Percentiles rank a stretch among this genome's conserved stretches.
Evolutionary conservation across 2,113 vertebrate genomes (phyloP).

Genomic region (Antechinus stuartii): DNA sequence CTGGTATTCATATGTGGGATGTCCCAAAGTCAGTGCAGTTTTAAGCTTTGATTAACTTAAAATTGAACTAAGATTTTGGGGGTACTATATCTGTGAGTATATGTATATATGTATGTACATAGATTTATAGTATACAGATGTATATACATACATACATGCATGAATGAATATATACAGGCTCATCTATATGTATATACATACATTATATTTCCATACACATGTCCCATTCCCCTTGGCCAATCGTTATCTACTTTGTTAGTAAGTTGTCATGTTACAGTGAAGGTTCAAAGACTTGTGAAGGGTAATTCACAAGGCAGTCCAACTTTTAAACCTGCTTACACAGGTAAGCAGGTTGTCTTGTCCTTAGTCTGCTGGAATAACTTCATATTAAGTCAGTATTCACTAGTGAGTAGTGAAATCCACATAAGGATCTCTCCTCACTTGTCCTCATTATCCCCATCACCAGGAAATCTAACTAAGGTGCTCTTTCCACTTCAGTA

Average conservation of each 20-base stretch:
- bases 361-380: slow-evolving; percentile 16
- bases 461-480: slow-evolving; percentile 1
- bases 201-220: background rate
- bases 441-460: background rate
- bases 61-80: background rate
- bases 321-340: background rate
- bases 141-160: background rate
- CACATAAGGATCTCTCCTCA: background rate
- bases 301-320: background rate
- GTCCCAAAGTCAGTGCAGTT: background rate
- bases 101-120: background rate
- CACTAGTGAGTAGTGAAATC: slow-evolving; percentile 49
- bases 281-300: background rate
- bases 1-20: background rate
- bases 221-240: background rate
- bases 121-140: background rate
- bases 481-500: background rate
- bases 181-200: background rate
- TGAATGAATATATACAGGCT: background rate
- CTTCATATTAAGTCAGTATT: slow-evolving; percentile 55
- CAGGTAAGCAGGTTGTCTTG: background rate
- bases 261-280: background rate
- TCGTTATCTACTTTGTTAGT: background rate
- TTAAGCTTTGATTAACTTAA: background rate
- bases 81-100: background rate